Conservation (phyloP, 1,140 invertebrate genomes). For the Drosophila grimshawi region DNA sequence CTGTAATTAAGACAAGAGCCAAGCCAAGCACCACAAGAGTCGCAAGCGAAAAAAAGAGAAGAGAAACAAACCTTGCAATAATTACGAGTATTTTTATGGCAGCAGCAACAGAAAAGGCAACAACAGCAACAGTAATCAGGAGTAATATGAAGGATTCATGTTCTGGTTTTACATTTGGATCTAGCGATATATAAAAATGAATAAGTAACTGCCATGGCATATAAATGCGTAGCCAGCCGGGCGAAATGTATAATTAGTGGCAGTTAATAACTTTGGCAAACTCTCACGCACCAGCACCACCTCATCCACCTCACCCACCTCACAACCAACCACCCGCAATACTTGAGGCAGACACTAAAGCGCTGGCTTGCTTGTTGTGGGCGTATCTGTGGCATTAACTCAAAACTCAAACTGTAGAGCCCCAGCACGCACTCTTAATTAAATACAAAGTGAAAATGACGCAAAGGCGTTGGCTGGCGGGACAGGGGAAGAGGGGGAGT, state of each 20-base stretch:
- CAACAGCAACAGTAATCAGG: neutral
- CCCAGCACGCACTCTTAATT: slow-evolving; percentile 63
- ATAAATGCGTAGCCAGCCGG: slow-evolving; percentile 64
- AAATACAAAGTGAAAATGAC: slow-evolving; percentile 62
- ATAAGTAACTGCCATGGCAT: slow-evolving; percentile 59
- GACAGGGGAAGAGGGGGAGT: neutral
- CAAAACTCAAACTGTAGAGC: slow-evolving; percentile 32
- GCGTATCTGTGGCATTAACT: slow-evolving; percentile 22
- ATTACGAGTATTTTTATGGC: slow-evolving; percentile 67
- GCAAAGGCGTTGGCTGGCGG: neutral
- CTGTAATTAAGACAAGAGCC: slow-evolving; percentile 70
- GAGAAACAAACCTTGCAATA: slow-evolving; percentile 59
- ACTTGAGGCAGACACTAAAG: slow-evolving; percentile 8
- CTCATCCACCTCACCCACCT: too few species aligned
- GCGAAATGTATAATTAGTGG: slow-evolving; percentile 72
- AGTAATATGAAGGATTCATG: slow-evolving; percentile 21
- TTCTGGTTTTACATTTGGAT: slow-evolving; percentile 27
- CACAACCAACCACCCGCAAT: slow-evolving; percentile 1
- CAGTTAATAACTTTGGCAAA: slow-evolving; percentile 74
- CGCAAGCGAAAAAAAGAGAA: slow-evolving; percentile 35
- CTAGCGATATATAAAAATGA: slow-evolving; percentile 35
- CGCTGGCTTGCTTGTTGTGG: slow-evolving; percentile 8
- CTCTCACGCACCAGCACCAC: slow-evolving; percentile 53
- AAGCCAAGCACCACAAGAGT: slow-evolving; percentile 37
- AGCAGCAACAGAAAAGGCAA: slow-evolving; percentile 8